A percentile compares a stretch with the other conserved stretches of the same genome.
These are phyloP conservation scores for Carlito syrichta DNA, from an alignment of 2,113 vertebrate genomes.

Conservation along the genomic window DNA sequence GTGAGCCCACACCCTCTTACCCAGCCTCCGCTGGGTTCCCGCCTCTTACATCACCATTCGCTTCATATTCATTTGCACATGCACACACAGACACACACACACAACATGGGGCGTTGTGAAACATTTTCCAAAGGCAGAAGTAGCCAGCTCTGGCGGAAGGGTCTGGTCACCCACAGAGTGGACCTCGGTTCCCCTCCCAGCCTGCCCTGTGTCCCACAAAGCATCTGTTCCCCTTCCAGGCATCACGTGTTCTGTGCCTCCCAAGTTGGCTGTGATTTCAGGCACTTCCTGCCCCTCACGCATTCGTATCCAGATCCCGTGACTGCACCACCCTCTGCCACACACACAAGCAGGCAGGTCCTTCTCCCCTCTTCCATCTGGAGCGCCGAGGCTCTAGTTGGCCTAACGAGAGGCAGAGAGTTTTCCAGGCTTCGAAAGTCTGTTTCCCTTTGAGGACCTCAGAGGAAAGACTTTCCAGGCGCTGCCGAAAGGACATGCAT, in stretches of 20 bases:
- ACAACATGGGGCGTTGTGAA: not conserved
- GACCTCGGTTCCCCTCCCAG: not conserved
- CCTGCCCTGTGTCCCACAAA: not conserved
- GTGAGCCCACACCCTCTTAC: not conserved
- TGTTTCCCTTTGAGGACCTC: not conserved
- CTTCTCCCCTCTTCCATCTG: not conserved
- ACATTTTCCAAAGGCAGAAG: conserved; percentile 66
- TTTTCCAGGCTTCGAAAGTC: not conserved
- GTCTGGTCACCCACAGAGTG: not conserved
- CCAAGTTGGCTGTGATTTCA: conserved; percentile 28
- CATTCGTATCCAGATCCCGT: not conserved
- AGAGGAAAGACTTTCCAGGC: not conserved
- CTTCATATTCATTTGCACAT: not conserved
- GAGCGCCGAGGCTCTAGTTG: not conserved
- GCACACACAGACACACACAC: not conserved
- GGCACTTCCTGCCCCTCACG: not conserved
- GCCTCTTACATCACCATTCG: not conserved
- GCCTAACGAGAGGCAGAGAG: not conserved
- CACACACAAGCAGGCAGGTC: not conserved
- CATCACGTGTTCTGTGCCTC: not conserved
- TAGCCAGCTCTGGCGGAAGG: conserved; percentile 40
- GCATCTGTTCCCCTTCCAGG: not conserved
- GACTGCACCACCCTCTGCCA: not conserved
- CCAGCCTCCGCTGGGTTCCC: not conserved
- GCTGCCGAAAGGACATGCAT: not conserved